Base-by-base conservation (phyloP, 2,797 vertebrate species). In the Tangara arthus region DNA sequence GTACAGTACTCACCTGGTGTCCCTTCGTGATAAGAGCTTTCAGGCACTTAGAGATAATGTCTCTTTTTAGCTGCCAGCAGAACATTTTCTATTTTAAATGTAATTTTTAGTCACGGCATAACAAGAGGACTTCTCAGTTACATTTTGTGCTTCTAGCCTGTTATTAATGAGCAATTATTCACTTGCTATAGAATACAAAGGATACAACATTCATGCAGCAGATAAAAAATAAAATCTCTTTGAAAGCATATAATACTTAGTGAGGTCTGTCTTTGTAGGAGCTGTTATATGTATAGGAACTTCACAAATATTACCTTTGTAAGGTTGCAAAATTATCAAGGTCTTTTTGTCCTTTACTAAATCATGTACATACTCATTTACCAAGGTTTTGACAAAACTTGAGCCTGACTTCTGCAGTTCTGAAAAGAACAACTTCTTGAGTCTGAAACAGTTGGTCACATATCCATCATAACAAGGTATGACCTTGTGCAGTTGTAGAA, bases 81-180 rank as follows among this genome's bases (percentile, higher is more conserved):
- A 94, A 89, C 6, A 16, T 80, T 80, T 90, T 93, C 28, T 46
- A 42, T n/a, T 37, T 44, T 91, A 93, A 94, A 83, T 69, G 60
- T 52, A 11, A 81, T 82, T 90, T 93, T 96, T 84, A 94, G 70
- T 50, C 21, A 49, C 41, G 87, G 30, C 21, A 41, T 89, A 91
- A 50, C 55, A 85, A 73, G 52, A 73, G 15, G 60, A 77, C 16
- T 78, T 93, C 78, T 92, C 82, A 68, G 75, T 77, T 91, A 94
- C 82, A 87, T 95, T 89, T 87, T 92, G 68, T 95, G 92, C 89
- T 87, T 76, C 59, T 84, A 87, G 50, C 2, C 64, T 93, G 47
- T 57, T 73, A 70, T 87, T 92, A 90, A 94, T 73, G 44, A 95
- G 15, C 57, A 82, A 71, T 92, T 94, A 90, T 63, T 92, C 55